Percentiles rank a stretch among this genome's conserved stretches.
Evolutionary conservation across 2,888 invertebrate genomes (phyloP).

Genomic region (Eilema depressum): DNA sequence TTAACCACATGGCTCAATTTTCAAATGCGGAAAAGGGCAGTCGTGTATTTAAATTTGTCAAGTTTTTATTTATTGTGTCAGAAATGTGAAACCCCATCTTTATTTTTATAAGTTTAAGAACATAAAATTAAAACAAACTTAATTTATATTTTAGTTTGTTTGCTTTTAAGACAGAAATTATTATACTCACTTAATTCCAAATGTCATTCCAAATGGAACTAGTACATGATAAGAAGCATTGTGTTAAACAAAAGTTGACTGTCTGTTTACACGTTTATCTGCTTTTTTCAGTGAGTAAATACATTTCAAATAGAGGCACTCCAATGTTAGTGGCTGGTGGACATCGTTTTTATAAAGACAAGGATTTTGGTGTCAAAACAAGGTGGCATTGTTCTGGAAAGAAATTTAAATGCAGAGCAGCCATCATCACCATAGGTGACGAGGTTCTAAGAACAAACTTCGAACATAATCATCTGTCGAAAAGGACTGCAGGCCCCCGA

Average conservation of each 20-base stretch:
- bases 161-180: too few species aligned
- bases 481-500: not conserved
- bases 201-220: too few species aligned
- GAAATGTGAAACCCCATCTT: too few species aligned
- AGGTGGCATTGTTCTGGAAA: conserved; percentile 23
- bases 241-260: not conserved
- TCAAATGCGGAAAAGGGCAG: too few species aligned
- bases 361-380: conserved; percentile 26
- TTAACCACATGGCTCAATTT: too few species aligned
- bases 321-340: conserved; percentile 49
- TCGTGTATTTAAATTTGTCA: too few species aligned
- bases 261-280: not conserved
- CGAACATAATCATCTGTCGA: conserved; percentile 22
- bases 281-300: conserved; percentile 14
- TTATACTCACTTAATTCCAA: too few species aligned
- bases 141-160: too few species aligned
- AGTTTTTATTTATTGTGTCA: too few species aligned
- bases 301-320: conserved; percentile 41
- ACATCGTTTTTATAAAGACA: conserved; percentile 54
- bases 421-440: conserved; percentile 29
- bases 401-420: conserved; percentile 34
- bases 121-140: too few species aligned
- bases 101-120: too few species aligned
- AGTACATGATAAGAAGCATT: too few species aligned
- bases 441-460: conserved; percentile 19